Evolutionary conservation across 2,797 vertebrate genomes (phyloP), one percentile per base, ranked within the genome.

Genomic region (Falco cherrug): DNA sequence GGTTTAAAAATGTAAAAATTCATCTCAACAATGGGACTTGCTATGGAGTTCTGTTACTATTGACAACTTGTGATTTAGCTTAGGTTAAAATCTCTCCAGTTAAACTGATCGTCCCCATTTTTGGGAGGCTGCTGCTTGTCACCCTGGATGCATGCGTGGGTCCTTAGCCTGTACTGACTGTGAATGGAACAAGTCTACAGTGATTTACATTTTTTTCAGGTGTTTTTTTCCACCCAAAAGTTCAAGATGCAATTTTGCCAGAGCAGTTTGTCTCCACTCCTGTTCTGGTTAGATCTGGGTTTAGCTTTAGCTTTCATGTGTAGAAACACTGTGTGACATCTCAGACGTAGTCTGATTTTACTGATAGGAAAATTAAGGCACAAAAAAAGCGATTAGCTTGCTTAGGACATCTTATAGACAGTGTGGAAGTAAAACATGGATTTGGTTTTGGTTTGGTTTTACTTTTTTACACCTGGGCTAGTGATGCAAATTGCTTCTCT

Each of bases 61-160:
- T 83, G 53, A 70, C 78, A 82, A 73, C 18, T 24, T 84, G 8
- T 74, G 11, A 60, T 90, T 89, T 79, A 91, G 21, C 18, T 81
- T 45, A 45, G 33, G 33, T 76, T 77, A 84, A 87, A 89, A 60
- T 74, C 43, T 77, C 16, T 84, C 9, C 9, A 11, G 64, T 84
- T 89, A 37, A 75, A 77, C 24, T 26, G 19, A 48, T 77, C 17
- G n/a, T 41, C 4, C 4, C 24, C 5, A 10, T 43, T 76, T 78
- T 64, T 41, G 60, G 18, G 43, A 77, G 28, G 70, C 41, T 67
- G 19, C 18, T 0, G 0, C 24, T 84, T 73, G 22, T 82, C 37
- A 45, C 14, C 47, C 0, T 0, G 43, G 59, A 9, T 84, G 37
- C 0, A 0, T 16, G 17, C 0, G 0, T 26, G 50, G 21, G 45